Percentiles rank a stretch among this genome's conserved stretches.
These are phyloP conservation scores for Talpa occidentalis DNA, from an alignment of 2,113 vertebrate species.

Conservation along the genomic window DNA sequence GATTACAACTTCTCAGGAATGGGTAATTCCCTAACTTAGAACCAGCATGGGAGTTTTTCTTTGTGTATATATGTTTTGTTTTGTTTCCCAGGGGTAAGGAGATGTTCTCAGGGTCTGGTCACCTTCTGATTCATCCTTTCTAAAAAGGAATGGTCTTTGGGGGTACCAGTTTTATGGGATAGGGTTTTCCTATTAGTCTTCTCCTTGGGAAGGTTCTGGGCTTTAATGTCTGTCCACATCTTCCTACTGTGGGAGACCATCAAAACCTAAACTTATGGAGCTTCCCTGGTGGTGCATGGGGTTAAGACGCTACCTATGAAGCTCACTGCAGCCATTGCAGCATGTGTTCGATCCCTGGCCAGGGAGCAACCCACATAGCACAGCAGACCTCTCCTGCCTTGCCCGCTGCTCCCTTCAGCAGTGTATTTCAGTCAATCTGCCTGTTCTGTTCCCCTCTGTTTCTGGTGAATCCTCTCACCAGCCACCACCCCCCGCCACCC, in stretches of 20 bases:
- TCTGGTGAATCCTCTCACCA: no score
- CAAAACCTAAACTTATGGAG: not conserved
- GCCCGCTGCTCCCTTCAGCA: no score
- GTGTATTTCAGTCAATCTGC: no score
- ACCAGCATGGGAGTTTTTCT: not conserved
- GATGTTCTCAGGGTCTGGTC: not conserved
- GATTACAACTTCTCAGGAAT: not conserved
- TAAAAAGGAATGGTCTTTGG: not conserved
- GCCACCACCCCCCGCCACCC: no score
- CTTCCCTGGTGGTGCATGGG: no score
- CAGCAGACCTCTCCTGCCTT: no score
- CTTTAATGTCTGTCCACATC: not conserved
- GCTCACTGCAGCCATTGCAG: no score
- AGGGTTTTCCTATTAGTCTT: not conserved
- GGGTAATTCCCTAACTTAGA: no score
- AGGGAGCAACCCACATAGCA: no score
- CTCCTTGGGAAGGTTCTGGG: not conserved
- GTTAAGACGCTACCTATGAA: no score
- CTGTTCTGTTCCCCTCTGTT: no score
- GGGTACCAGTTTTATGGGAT: not conserved
- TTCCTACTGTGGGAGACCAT: not conserved
- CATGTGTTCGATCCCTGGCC: no score
- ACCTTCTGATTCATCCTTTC: not conserved
- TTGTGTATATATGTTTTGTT: not conserved
- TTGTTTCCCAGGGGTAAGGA: not conserved